These are phyloP conservation scores for Lepilemur septentrionalis DNA, from an alignment of 2,797 vertebrate genomes.

Conservation along the genomic window DNA sequence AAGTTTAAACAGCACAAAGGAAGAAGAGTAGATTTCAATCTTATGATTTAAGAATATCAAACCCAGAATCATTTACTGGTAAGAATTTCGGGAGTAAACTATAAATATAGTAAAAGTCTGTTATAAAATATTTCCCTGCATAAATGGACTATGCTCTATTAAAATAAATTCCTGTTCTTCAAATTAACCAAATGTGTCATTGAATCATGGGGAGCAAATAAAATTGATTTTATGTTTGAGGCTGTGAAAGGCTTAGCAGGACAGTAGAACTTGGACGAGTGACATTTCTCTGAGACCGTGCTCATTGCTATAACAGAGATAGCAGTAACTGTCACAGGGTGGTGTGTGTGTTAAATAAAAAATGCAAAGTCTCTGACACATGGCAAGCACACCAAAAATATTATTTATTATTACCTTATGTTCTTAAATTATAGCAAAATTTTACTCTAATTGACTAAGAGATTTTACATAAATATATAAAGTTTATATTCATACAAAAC, in stretches of 20 bases:
- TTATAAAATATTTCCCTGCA: background rate
- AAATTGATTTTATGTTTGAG: background rate
- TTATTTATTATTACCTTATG: background rate
- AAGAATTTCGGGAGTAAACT: conserved; percentile 38
- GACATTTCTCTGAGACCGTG: background rate
- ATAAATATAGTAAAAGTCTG: background rate
- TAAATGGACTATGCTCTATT: background rate
- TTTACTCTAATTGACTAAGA: background rate
- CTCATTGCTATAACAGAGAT: background rate
- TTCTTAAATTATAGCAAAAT: background rate
- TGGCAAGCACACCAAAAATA: background rate
- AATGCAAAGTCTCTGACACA: background rate
- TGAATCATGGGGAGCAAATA: background rate
- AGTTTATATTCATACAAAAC: background rate
- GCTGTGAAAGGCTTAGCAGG: background rate
- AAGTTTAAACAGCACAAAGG: background rate
- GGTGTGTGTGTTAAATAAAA: background rate
- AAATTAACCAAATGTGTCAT: background rate
- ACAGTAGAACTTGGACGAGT: background rate
- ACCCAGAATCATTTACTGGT: background rate
- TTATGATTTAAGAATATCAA: background rate
- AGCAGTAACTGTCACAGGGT: background rate
- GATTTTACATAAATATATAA: background rate
- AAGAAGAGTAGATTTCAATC: background rate
- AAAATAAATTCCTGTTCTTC: conserved; percentile 12